Evolutionary conservation across 1,140 invertebrate genomes (phyloP).

Genomic region (Vollenhovia emeryi): DNA sequence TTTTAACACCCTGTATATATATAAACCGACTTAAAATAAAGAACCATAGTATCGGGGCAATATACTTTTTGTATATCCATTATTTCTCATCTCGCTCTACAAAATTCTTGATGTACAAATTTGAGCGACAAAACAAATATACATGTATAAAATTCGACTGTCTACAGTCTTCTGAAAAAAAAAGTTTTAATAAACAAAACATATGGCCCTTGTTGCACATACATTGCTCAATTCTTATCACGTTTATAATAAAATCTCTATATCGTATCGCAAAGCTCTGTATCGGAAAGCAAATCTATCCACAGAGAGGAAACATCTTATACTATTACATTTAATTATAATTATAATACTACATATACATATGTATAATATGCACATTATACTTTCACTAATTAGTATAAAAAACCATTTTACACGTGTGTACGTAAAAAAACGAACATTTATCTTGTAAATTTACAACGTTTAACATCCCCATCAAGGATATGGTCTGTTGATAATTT

Average conservation of each 20-base stretch:
- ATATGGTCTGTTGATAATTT: background rate
- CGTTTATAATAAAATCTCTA: too few relatives aligned
- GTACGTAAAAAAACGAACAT: background rate
- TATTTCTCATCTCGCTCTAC: too few relatives aligned
- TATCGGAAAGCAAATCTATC: background rate
- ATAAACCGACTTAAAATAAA: background rate
- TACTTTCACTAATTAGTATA: too few relatives aligned
- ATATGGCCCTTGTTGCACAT: background rate
- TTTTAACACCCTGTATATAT: background rate
- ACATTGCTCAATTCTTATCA: background rate
- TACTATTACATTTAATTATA: too few relatives aligned
- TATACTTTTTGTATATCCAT: background rate
- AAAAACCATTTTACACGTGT: too few relatives aligned
- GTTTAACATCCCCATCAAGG: background rate
- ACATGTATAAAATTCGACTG: background rate
- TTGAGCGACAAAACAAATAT: background rate
- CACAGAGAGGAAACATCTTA: background rate
- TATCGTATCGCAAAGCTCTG: too few relatives aligned
- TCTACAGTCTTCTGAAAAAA: background rate
- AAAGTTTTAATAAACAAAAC: background rate
- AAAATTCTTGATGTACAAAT: background rate
- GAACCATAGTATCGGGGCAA: background rate
- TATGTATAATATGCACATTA: background rate
- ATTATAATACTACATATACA: too few relatives aligned
- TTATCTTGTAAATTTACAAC: conserved; percentile 9